Evolutionary conservation across 2,888 invertebrate genomes (phyloP), one percentile per base, ranked within the genome.

Genomic region (Phalera bucephala): DNA sequence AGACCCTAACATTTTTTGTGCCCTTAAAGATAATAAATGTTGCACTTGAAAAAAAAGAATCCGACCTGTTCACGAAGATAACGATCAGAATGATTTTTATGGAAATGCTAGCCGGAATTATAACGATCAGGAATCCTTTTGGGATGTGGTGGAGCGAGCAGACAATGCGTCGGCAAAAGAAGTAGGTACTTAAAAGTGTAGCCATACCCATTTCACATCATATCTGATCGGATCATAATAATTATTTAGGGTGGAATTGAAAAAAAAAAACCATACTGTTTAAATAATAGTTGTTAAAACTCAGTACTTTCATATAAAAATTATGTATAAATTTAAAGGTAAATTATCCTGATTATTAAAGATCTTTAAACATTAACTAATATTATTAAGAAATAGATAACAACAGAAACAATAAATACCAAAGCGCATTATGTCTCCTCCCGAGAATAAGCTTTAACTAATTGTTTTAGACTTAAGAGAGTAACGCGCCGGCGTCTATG

Each of bases 21-120:
- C 74, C 72, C 71, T 76, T 77, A 80, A 80, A 86, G 81, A 88
- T 88, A 89, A 88, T 88, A 88, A 89, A 89, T 87, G 87, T 88
- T 83, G 81, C 78, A 72, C 78, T 77, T 74, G 63, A 69, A 80
- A 83, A 83, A 87, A 89, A 87, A 79, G 73, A 80, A 78, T 79
- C 80, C 83, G 87, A 89, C 88, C 89, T 89, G 88, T 83, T 86
- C 84, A 76, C 68, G 63, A 64, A 74, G 88, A 88, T 88, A 88
- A 86, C 78, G 80, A 88, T 88, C 88, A 59, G 72, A 83, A 83
- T 78, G 66, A 87, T 88, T 88, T 88, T 88, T 88, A 88, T 89
- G 86, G 86, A 86, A 89, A 88, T 85, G 75, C 74, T 82, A 70
- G 68, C 76, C 79, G 85, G 85, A 85, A 89, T 88, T 85, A 83